Base-by-base conservation (phyloP, 1,140 invertebrate genomes). In the Drosophila orosa region DNA sequence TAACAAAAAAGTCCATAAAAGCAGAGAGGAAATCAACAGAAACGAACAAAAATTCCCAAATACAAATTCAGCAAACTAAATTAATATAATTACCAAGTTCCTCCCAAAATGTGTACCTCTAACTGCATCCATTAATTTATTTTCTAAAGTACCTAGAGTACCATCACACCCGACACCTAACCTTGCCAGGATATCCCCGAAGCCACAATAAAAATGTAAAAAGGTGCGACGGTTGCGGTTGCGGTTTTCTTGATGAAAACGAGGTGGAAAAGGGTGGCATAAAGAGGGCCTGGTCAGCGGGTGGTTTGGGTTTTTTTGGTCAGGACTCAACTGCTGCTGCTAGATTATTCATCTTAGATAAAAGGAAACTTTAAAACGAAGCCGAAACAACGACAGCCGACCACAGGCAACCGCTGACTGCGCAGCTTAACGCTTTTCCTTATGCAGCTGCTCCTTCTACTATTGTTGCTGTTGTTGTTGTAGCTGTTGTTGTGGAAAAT, bases 271-370 rank as follows among this genome's bases (percentile, higher is more conserved):
- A n/a, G 40, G 55, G 60, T 35, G 66, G 35, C 39, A 48, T 42
- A 22, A 27, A n/a, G 50, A 24, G 31, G 29, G 6, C 19, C 17
- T 35, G 67, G 22, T 48, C 50, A 54, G 50, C 50, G 12, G 33
- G 8, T 9, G 47, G 5, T 15, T 29, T 25, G 22, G 45, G 45
- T 27, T 3, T 17, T 52, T 54, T 35, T 22, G 50, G 50, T 54
- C 50, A 45, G 59, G 59, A 50, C 44, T 40, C 31, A 35, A 37
- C 63, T 67, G 63, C 44, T 59, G 54, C 60, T 77, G 31, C 56
- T 74, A 87, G 71, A 86, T 87, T 76, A 73, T 79, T 87, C 79
- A 87, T 86, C 83, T 76, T 76, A 82, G 83, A 86, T 86, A 82
- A 73, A 63, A 79, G 66, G 44, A 52, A 63, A 68, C 74, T 66